Evolutionary conservation across 2,888 invertebrate species (phyloP), one percentile per base, ranked within the genome.

Genomic region (Busseola fusca): DNA sequence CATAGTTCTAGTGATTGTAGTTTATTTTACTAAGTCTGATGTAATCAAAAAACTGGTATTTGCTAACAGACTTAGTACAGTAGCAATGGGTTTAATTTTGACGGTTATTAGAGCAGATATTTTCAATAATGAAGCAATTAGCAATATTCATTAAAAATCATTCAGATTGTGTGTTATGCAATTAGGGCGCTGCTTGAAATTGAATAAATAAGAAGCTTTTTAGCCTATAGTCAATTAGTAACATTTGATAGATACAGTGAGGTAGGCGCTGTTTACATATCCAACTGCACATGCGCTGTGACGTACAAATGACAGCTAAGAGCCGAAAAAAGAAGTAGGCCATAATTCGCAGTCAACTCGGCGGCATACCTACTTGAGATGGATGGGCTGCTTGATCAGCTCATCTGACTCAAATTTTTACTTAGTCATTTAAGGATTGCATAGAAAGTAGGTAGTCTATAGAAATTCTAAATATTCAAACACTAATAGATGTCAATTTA

Each of bases 121-220:
- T 40, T 40, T 14, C 2, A 14, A 40, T 3, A 1, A 40, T 40
- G 40, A 40, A 40, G 12, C 14, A 14, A 14, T 40, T 40, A 40
- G 14, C 4, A 40, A 40, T 14, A 40, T 40, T 14, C 37, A n/a
- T 14, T 40, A 12, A 40, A 40, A 40, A 12, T 37, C 9, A 37
- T 12, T 40, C 14, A 12, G 40, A 12, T 40, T 40, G 3, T 14
- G 37, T 37, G 4, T 40, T 40, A 40, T 10, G 40, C 4, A 14
- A 40, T 40, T 40, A n/a, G 37, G 37, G 10, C 10, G 37, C 10
- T 48, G 18, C 40, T 52, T 27, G 2, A 42, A 67, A 40, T 25
- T 34, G 7, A 48, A 56, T 42, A 27, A 50, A 68, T 54, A 2
- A 34, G 25, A 68, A 68, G 18, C 18, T 60, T 37, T 25, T 40